Conservation (phyloP, 2,797 vertebrate genomes). For the Chrysocyon brachyurus region DNA sequence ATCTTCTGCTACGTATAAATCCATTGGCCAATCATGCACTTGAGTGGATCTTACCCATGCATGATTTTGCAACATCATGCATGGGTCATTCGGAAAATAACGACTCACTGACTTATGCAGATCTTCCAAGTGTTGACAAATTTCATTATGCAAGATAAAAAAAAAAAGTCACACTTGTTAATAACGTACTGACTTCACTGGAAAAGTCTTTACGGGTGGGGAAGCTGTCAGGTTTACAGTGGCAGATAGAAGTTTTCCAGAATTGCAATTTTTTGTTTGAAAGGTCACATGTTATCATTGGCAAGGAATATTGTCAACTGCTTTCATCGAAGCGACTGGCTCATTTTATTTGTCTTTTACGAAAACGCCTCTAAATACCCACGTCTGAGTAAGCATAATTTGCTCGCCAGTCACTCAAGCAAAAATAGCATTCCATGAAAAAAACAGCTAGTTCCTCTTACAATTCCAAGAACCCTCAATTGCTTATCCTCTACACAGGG, state of each 20-base stretch:
- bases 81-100: slow-evolving; percentile 5
- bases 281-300: slow-evolving; percentile 1
- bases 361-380: not conserved
- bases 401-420: not conserved
- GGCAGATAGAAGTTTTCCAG: not conserved
- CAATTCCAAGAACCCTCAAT: not conserved
- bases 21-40: not conserved
- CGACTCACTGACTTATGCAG: not conserved
- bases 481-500: not conserved
- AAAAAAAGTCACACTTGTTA: not conserved
- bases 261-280: not conserved
- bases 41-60: not conserved
- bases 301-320: not conserved
- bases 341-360: not conserved
- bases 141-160: not conserved
- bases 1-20: not conserved
- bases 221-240: not conserved
- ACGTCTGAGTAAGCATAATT: not conserved
- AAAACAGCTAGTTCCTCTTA: not conserved
- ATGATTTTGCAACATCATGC: not conserved
- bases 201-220: not conserved
- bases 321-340: not conserved
- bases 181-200: not conserved
- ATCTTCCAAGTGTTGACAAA: not conserved
- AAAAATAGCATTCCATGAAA: not conserved